Conservation (phyloP, 2,113 vertebrate genomes). For the Argyrosomus japonicus region DNA sequence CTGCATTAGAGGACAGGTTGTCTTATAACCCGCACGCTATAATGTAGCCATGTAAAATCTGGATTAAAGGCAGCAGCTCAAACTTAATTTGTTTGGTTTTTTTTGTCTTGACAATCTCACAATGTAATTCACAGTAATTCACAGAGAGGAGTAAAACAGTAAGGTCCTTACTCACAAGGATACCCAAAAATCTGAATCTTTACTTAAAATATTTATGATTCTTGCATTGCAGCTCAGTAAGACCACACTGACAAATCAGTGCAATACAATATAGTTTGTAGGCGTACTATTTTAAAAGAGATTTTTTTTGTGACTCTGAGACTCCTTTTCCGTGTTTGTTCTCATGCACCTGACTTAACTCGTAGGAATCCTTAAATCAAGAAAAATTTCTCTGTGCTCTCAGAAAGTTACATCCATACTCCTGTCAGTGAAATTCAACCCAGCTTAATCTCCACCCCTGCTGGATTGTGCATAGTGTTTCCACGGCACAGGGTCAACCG, state of each 20-base stretch:
- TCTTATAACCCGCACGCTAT: constrained; percentile 4
- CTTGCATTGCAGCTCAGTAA: not conserved
- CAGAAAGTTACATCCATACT: not conserved
- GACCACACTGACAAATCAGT: not conserved
- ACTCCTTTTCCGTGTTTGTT: not conserved
- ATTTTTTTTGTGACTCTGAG: not conserved
- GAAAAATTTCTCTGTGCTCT: not conserved
- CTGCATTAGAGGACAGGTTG: constrained; percentile 32
- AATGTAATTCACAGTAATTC: not conserved
- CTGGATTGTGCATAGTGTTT: constrained; percentile 39
- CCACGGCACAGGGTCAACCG: constrained; percentile 31
- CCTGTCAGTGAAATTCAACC: constrained; percentile 49
- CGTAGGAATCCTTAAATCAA: not conserved
- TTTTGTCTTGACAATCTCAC: constrained; percentile 9
- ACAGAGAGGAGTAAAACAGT: not conserved
- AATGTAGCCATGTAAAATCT: constrained; percentile 6
- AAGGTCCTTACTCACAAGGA: not conserved
- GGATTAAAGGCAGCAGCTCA: not conserved
- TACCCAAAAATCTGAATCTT: not conserved
- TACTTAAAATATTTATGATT: not conserved
- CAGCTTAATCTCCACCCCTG: constrained; percentile 39
- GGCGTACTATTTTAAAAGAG: not conserved
- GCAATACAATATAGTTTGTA: too few relatives aligned
- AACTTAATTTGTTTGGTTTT: constrained; percentile 2
- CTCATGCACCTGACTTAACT: constrained; percentile 9